Evolutionary conservation across 2,888 invertebrate genomes (phyloP).

Genomic region (Caenorhabditis zanzibari): DNA sequence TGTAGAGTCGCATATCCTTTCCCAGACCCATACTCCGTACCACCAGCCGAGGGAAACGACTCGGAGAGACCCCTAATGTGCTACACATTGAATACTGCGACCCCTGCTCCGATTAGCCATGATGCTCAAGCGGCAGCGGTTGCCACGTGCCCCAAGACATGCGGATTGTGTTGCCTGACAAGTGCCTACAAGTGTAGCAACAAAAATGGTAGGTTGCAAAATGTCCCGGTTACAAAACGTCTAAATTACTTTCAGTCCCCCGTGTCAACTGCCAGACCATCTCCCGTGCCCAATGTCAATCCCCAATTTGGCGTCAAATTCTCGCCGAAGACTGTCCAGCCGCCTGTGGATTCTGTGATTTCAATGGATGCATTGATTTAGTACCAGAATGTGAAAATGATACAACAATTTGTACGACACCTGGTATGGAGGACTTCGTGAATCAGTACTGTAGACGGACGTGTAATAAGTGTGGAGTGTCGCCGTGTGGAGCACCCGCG

Average conservation of each 20-base stretch:
- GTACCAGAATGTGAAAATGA: conserved; percentile 36
- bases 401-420: conserved; percentile 21
- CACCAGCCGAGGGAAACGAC: not conserved
- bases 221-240: too few relatives aligned
- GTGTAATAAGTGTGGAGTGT: conserved; percentile 7
- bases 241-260: conserved; percentile 28
- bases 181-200: conserved; percentile 10
- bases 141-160: conserved; percentile 3
- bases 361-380: conserved; percentile 35
- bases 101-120: not conserved
- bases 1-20: not conserved
- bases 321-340: conserved; percentile 59
- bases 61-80: not conserved
- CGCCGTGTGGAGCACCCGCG: conserved; percentile 8
- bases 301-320: conserved; percentile 52
- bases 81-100: not conserved
- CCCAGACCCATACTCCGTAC: not conserved
- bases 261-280: conserved; percentile 45
- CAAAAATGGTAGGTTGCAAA: not conserved
- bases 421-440: conserved; percentile 51
- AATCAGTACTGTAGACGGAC: conserved; percentile 25
- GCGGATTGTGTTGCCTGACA: conserved; percentile 14
- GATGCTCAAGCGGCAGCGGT: not conserved
- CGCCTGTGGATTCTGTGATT: conserved; percentile 58
- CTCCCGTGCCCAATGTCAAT: conserved; percentile 46